Conservation (phyloP, 2,797 vertebrate species). For the Decapterus maruadsi region DNA sequence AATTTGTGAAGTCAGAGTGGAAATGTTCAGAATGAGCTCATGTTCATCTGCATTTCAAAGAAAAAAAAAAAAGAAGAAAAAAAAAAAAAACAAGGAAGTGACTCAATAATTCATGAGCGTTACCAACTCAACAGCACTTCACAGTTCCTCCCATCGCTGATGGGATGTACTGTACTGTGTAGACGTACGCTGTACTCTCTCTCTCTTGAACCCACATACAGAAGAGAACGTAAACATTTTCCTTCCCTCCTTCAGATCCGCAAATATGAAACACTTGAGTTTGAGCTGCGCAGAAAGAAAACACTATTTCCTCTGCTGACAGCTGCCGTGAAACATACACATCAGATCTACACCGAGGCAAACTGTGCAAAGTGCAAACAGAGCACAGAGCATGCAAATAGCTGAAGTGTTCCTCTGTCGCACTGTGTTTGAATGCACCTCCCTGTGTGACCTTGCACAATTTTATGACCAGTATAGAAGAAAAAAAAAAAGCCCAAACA, state of each 20-base stretch:
- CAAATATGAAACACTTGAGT: constrained; percentile 36
- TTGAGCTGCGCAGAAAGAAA: constrained; percentile 51
- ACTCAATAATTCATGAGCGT: constrained; percentile 76
- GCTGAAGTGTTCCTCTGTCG: not conserved
- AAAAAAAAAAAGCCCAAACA: constrained; percentile 31
- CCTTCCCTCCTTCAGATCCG: constrained; percentile 38
- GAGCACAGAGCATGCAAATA: not conserved
- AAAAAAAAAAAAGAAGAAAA: constrained; percentile 4
- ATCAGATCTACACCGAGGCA: constrained; percentile 5
- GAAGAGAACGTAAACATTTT: constrained; percentile 30
- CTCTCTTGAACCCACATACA: not conserved
- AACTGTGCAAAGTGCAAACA: not conserved
- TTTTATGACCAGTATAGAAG: constrained; percentile 23
- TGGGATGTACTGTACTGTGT: constrained; percentile 13
- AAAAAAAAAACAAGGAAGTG: constrained; percentile 37
- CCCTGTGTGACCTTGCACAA: not conserved
- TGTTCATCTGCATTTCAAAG: constrained; percentile 62
- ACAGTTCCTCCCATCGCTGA: constrained; percentile 27
- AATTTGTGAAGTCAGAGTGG: constrained; percentile 17
- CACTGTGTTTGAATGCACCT: not conserved
- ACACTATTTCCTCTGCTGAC: constrained; percentile 20
- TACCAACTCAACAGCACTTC: constrained; percentile 59
- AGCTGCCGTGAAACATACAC: constrained; percentile 31
- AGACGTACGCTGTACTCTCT: constrained; percentile 4
- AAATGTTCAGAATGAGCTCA: constrained; percentile 18